Conservation (phyloP, 1,140 invertebrate species). For the Galendromus occidentalis region DNA sequence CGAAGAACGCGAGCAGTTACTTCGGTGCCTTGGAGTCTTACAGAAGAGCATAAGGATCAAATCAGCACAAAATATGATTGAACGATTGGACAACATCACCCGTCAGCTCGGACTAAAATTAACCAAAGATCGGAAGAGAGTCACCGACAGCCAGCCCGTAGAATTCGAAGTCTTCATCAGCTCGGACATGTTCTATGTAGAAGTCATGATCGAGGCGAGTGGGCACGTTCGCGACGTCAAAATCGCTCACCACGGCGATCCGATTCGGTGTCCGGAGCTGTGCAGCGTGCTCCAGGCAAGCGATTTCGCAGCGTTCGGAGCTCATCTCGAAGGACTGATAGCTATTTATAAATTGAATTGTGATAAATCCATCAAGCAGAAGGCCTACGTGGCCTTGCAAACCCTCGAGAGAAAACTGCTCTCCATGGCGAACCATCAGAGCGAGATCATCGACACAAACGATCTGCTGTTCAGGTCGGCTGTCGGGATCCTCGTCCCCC, state of each 20-base stretch:
- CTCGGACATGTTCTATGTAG: constrained; percentile 89
- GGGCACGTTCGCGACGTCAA: constrained; percentile 77
- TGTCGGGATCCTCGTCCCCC: constrained; percentile 43
- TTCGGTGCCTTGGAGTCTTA: constrained; percentile 70
- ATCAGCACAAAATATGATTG: constrained; percentile 44
- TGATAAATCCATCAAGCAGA: constrained; percentile 72
- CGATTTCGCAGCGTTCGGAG: constrained; percentile 78
- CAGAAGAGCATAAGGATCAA: constrained; percentile 68
- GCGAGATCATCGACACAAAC: constrained; percentile 51
- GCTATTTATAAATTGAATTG: constrained; percentile 83
- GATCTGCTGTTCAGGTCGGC: constrained; percentile 70
- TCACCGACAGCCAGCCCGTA: constrained; percentile 22
- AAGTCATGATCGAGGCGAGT: constrained; percentile 57
- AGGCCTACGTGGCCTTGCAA: constrained; percentile 73
- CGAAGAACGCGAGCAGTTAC: constrained; percentile 56
- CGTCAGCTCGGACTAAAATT: constrained; percentile 39
- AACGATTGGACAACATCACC: constrained; percentile 69
- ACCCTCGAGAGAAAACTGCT: constrained; percentile 77
- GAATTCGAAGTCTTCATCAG: constrained; percentile 68
- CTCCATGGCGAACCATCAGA: constrained; percentile 54
- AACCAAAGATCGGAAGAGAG: not conserved
- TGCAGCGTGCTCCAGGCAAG: constrained; percentile 27
- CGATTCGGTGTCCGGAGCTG: constrained; percentile 57
- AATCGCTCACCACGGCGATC: constrained; percentile 67
- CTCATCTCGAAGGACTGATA: constrained; percentile 68